Conservation (phyloP, 2,113 vertebrate genomes). For the Xenus cinereus region DNA sequence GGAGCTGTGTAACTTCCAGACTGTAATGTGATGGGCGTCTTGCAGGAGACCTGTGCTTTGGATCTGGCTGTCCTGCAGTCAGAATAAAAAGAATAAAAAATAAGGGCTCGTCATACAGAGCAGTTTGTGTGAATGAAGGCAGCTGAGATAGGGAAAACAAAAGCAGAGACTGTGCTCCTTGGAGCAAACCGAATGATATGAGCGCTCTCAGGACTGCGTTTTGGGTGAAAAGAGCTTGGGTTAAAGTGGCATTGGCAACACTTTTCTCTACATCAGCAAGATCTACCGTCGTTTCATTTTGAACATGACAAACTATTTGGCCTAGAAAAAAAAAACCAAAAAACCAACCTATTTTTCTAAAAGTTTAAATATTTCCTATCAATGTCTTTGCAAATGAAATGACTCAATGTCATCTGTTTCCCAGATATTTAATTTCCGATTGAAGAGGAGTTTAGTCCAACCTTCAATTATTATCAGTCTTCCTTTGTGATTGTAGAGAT, state of each 20-base stretch:
- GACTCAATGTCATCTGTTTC: neutral
- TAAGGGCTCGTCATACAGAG: neutral
- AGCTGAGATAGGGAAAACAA: neutral
- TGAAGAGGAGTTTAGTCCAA: neutral
- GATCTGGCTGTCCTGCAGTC: neutral
- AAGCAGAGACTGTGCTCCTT: neutral
- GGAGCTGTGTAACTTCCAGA: neutral
- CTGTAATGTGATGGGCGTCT: neutral
- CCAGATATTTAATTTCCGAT: neutral
- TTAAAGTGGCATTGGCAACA: neutral
- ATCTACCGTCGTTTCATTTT: neutral
- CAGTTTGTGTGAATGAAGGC: neutral
- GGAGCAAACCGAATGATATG: neutral
- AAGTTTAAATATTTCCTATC: neutral
- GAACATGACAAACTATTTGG: neutral
- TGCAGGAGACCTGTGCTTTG: neutral
- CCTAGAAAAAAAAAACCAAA: neutral
- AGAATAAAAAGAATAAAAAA: neutral
- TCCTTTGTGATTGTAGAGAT: neutral
- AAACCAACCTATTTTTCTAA: neutral
- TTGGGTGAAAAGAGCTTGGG: neutral
- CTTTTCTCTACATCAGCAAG: neutral
- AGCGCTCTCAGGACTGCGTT: rapidly evolving
- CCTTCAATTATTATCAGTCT: neutral
- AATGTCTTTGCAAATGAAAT: neutral